Evolutionary conservation across 2,113 vertebrate species (phyloP), one percentile per base, ranked within the genome.

Genomic region (Indri indri): DNA sequence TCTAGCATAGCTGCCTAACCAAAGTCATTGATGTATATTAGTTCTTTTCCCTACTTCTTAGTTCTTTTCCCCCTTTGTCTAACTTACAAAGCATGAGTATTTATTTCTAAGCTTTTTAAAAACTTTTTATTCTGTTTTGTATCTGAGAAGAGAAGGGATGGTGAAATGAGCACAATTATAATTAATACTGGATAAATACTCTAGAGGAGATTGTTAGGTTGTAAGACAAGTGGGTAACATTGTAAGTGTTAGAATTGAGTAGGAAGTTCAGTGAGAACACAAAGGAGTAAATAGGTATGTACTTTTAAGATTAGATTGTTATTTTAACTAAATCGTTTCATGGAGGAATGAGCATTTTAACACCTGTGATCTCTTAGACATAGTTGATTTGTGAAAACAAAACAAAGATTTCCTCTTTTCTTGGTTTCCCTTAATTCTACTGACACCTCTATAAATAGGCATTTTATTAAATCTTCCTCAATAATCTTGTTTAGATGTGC

Each of bases 391-490:
- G 4, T 61, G 22, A 73, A 68, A 95, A 83, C n/a, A n/a, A n/a
- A n/a, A n/a, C 13, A 40, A 63, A 65, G 14, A 79, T 83, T 57
- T 91, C 54, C 27, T 81, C 30, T 63, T 92, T 76, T 73, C 10
- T 23, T 71, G 59, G 25, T 71, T 86, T 77, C 32, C 32, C 47
- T 93, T 79, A 61, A 68, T 86, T 96, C 42, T 94, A 25, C 71
- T 91, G 37, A 73, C 9, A 71, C 11, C 11, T 91, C 23, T 57
- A 20, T 87, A 83, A 77, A 30, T 34, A 83, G 42, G 65, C 4
- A 18, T 88, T 91, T 90, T 63, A 80, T 70, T 94, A 83, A 90
- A 81, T 82, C 86, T 68, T 68, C 77, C n/a, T 91, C 82, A 79
- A 32, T 91, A 77, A n/a, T 9, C 74, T 20, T 54, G 10, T 74